Conservation (phyloP, 2,797 vertebrate species). For the Aselliscus stoliczkanus region DNA sequence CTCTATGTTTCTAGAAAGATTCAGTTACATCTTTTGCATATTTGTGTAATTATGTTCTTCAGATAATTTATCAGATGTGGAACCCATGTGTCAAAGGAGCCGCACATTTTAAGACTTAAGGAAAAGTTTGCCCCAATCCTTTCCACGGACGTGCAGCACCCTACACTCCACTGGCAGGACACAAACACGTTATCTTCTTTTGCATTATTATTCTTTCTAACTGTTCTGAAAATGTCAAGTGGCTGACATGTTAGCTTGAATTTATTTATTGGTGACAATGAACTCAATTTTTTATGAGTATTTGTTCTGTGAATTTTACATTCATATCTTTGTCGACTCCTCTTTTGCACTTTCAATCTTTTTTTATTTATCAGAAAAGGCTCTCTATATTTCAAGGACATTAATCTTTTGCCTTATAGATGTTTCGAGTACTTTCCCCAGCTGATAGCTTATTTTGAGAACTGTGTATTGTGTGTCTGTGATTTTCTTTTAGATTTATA, state of each 20-base stretch:
- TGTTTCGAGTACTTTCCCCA: background rate
- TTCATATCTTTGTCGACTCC: background rate
- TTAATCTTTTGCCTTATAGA: background rate
- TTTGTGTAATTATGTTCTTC: slow-evolving; percentile 18
- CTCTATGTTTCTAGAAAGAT: background rate
- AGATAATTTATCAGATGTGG: background rate
- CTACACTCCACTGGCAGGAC: rapidly evolving
- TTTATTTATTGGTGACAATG: background rate
- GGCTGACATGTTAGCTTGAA: background rate
- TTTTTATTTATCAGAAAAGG: background rate
- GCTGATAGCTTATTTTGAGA: background rate
- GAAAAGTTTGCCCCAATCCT: background rate
- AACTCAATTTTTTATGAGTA: background rate
- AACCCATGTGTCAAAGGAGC: slow-evolving; percentile 1
- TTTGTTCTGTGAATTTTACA: slow-evolving; percentile 1
- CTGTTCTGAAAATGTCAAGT: background rate
- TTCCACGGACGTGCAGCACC: background rate
- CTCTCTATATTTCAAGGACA: background rate
- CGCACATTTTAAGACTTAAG: background rate
- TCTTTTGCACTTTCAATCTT: background rate
- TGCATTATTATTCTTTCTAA: background rate
- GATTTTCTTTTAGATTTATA: background rate
- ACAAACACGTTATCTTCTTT: background rate
- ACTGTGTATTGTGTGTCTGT: background rate
- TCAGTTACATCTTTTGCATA: background rate